Evolutionary conservation across 2,113 vertebrate species (phyloP).

Genomic region (Mohoua ochrocephala): DNA sequence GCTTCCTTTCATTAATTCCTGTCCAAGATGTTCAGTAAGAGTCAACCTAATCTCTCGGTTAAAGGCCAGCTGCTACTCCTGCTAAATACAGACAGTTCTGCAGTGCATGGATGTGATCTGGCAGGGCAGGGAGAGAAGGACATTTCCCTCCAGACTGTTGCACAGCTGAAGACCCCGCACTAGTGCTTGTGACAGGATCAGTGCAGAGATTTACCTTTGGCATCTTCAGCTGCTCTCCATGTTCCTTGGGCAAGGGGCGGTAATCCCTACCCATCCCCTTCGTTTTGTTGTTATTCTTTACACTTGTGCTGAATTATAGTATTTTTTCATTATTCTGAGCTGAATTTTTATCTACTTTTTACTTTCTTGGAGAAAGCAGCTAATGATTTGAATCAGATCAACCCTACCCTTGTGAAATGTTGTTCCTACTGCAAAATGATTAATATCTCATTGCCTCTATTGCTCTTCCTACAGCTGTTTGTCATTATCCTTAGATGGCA

Average conservation of each 20-base stretch:
- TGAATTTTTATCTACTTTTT: neutral
- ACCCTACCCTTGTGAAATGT: neutral
- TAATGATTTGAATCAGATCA: neutral
- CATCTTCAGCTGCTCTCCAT: neutral
- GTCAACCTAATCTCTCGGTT: neutral
- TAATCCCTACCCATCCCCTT: neutral
- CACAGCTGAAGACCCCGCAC: neutral
- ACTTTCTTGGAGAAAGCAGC: neutral
- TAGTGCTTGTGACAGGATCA: neutral
- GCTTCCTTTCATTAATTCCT: neutral
- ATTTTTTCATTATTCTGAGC: neutral
- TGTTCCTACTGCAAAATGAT: neutral
- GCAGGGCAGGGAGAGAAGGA: neutral
- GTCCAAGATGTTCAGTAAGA: neutral
- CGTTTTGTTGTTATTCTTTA: neutral
- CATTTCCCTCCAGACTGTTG: neutral
- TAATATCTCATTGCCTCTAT: neutral
- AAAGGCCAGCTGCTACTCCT: neutral
- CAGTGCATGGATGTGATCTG: neutral
- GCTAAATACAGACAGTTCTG: neutral
- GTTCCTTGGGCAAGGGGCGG: neutral
- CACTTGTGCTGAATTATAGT: neutral
- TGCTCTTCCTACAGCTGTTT: neutral
- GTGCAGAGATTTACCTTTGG: neutral
- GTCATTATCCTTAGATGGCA: neutral